Conservation (phyloP, 1,140 invertebrate genomes). For the Aphis craccivora region DNA sequence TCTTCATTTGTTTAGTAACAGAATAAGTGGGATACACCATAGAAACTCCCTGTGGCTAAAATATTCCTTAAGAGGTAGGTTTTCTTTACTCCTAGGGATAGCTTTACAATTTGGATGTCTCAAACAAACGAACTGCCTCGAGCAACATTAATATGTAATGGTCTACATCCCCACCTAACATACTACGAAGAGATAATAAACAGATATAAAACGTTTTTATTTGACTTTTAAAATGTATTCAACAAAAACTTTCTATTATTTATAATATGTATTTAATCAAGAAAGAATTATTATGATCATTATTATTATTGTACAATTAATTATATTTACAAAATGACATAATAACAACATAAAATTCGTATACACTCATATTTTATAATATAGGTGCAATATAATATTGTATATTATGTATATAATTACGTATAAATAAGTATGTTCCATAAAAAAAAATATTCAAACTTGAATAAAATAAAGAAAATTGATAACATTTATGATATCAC, state of each 20-base stretch:
- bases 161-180: neutral
- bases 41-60: neutral
- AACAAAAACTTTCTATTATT: neutral
- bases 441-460: neutral
- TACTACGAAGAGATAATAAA: neutral
- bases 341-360: no score
- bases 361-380: neutral
- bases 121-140: neutral
- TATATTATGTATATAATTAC: neutral
- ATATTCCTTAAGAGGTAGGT: neutral
- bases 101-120: slow-evolving; percentile 5
- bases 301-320: no score
- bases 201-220: neutral
- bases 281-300: no score
- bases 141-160: slow-evolving; percentile 2
- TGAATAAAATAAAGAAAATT: neutral
- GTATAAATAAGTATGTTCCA: neutral
- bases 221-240: neutral
- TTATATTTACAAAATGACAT: no score
- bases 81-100: neutral
- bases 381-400: no score
- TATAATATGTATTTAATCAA: neutral
- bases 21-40: neutral
- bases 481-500: neutral
- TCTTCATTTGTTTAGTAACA: neutral